Conservation (phyloP, 2,113 vertebrate species). For the Campylorhamphus procurvoides region DNA sequence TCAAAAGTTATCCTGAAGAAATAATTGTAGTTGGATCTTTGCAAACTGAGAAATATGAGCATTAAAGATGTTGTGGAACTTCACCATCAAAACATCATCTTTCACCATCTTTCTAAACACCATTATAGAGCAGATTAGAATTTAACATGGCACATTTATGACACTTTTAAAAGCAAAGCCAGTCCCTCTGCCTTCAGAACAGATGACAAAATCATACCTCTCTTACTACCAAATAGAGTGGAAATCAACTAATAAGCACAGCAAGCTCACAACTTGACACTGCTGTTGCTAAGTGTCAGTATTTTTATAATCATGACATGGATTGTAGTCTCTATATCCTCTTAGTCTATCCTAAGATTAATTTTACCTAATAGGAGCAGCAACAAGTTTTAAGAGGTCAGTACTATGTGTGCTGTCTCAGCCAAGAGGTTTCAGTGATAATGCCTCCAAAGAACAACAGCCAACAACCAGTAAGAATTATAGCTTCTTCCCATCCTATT, state of each 20-base stretch:
- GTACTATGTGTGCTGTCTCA: not conserved
- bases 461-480: not conserved
- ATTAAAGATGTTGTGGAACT: not conserved
- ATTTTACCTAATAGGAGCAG: not conserved
- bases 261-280: not conserved
- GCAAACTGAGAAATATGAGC: not conserved
- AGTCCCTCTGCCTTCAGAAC: not conserved
- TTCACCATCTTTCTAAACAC: not conserved
- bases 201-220: not conserved
- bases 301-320: not conserved
- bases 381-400: not conserved
- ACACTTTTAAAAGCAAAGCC: not conserved
- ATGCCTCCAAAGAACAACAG: not conserved
- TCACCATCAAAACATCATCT: not conserved
- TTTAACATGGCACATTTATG: not conserved
- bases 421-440: not conserved
- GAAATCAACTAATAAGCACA: not conserved
- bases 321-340: not conserved
- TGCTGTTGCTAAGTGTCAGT: not conserved
- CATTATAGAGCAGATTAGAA: not conserved
- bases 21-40: not conserved
- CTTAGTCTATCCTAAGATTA: not conserved
- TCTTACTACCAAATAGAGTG: not conserved
- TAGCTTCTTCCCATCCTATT: not conserved
- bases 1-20: not conserved